phyloP scores from a whole-genome alignment of 2,797 vertebrate genomes.

The Luscinia luscinia region DNA sequence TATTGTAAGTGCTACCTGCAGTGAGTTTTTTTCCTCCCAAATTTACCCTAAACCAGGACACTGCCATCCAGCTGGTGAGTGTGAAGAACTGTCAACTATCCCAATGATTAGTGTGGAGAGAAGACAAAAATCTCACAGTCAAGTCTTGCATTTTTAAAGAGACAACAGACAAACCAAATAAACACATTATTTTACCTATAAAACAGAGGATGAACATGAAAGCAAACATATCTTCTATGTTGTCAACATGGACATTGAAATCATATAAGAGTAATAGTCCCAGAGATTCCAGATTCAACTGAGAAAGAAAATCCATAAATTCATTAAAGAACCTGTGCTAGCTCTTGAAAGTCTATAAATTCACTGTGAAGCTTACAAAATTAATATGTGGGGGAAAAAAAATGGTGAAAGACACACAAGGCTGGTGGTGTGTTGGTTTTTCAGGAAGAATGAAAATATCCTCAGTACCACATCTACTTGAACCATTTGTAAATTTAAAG shows the following conservation, averaged over 20 bases:
- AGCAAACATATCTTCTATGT: background rate
- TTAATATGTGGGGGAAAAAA: background rate
- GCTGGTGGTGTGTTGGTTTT: background rate
- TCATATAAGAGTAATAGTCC: constrained; percentile 50
- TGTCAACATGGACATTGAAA: constrained; percentile 45
- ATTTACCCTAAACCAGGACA: background rate
- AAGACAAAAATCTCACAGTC: background rate
- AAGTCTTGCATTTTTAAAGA: background rate
- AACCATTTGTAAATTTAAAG: background rate
- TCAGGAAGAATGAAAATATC: background rate
- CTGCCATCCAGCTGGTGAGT: background rate
- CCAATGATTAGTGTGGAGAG: background rate
- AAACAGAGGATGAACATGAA: background rate
- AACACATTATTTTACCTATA: background rate
- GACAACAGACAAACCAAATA: background rate
- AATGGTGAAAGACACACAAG: background rate
- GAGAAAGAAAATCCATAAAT: constrained; percentile 70
- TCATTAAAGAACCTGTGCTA: constrained; percentile 58
- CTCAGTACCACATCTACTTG: background rate
- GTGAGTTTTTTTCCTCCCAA: background rate
- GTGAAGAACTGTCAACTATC: background rate
- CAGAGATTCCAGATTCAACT: background rate
- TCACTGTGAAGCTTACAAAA: background rate
- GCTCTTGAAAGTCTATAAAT: constrained; percentile 45
- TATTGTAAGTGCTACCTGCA: background rate